Base-by-base conservation (phyloP, 2,797 vertebrate species). In the Gastrophryne carolinensis region DNA sequence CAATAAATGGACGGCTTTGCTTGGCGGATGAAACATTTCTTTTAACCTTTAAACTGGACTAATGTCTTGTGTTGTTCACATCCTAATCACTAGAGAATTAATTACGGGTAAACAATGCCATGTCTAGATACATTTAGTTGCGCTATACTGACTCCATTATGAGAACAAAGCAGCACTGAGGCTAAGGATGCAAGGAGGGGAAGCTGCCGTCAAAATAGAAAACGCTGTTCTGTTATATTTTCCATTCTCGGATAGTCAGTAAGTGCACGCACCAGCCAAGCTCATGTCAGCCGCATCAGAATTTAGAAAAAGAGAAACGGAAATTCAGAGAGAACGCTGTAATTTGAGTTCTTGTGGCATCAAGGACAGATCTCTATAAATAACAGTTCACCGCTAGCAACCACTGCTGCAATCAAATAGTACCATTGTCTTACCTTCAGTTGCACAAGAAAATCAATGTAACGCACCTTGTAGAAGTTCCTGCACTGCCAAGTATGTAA, bases 401-500 rank as follows among this genome's bases (percentile, higher is more conserved):
- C 78, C 53, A 53, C 53, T 27, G 61, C 53, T 54, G 53, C 61
- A 21, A 29, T 67, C 80, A 81, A 72, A 80, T 34, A 39, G 56
- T 6, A 56, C 26, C 58, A 57, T 58, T 58, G 0, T 57, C 69
- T 53, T 61, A 67, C 63, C 2, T 3, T 80, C 60, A 56, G 80
- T 63, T 23, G 79, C 10, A 49, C 21, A 80, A 49, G 21, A 79
- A 82, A 79, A 84, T 82, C 79, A 80, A 81, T 81, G 72, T 26
- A 57, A 11, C 34, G 70, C 30, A 80, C 37, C 44, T 49, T 52
- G 50, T 65, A 72, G 80, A 21, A 78, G 69, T 65, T 54, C 54
- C 49, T 37, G 80, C 80, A 41, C 67, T 81, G 53, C 41, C 53
- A 60, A 11, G 50, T 71, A 21, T 57, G 81, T 82, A 72, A n/a